Conservation (phyloP, 2,113 vertebrate genomes). For the Scomber scombrus region DNA sequence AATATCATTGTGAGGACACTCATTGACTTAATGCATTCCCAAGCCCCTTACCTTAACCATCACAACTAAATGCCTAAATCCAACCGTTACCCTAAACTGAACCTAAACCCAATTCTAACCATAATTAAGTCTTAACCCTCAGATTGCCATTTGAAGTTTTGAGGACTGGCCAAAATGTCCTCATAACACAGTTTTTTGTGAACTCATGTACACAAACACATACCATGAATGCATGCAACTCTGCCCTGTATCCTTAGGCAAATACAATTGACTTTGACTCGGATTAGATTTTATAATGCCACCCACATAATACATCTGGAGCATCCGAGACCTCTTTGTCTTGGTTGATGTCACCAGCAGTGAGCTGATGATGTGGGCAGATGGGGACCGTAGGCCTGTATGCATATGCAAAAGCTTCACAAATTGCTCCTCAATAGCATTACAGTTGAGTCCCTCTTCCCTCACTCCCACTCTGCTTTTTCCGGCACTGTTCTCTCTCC, state of each 20-base stretch:
- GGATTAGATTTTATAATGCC: constrained; percentile 79
- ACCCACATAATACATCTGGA: constrained; percentile 78
- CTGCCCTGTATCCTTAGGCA: constrained; percentile 61
- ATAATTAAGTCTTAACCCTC: too few species aligned
- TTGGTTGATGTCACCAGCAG: constrained; percentile 79
- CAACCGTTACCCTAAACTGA: too few species aligned
- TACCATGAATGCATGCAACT: constrained; percentile 36
- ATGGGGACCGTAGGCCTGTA: constrained; percentile 73
- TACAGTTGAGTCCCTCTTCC: constrained; percentile 69
- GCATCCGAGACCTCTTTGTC: constrained; percentile 76
- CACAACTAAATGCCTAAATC: too few species aligned
- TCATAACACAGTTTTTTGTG: too few species aligned
- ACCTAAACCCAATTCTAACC: too few species aligned
- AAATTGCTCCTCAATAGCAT: constrained; percentile 81
- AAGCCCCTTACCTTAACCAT: too few species aligned
- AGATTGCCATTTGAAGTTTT: too few species aligned
- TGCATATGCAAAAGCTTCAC: constrained; percentile 80
- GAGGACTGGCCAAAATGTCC: too few species aligned
- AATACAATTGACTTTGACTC: constrained; percentile 75
- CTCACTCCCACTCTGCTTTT: constrained; percentile 75
- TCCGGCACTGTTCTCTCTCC: constrained; percentile 52
- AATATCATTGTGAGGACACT: too few species aligned
- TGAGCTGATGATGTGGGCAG: constrained; percentile 80
- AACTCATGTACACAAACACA: background rate
- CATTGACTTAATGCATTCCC: too few species aligned